Base-by-base conservation (phyloP, 2,113 vertebrate species). In the Apistogramma diplotaenia region DNA sequence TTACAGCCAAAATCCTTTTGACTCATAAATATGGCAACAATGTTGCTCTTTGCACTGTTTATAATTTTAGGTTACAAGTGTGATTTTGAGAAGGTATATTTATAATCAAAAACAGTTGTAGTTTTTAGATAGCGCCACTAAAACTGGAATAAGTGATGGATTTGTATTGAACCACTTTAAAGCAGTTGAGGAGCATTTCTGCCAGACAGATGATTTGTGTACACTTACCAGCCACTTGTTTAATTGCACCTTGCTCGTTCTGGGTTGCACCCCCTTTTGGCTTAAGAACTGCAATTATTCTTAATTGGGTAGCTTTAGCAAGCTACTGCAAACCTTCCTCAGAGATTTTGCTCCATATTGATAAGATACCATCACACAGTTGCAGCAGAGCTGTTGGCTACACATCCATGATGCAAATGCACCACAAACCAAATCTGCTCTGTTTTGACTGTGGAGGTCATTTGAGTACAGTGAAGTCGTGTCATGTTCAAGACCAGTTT, bases 401-500 rank as follows among this genome's bases (percentile, higher is more conserved):
- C 2, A 15, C 12, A 43, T 43, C 40, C 2, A 5, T 13, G 4
- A 5, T 67, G 40, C 25, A 35, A 35, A 35, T 31, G 5, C 31
- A 31, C 31, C 31, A 31, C 31, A 31, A 6, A 31, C 31, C 31
- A 31, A 31, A 31, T 31, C 5, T 31, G 21, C 25, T 67, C 23
- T 67, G 21, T 31, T 31, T 15, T 67, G 37, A 43, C 61, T 65
- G 61, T 10, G 15, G 21, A 8, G 15, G 23, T 9, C 16, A 65
- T 65, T 65, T 65, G 60, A 65, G 35, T 43, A 62, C 60, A 65
- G 35, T 65, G 35, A 65, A 65, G 13, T 65, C 25, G 25, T 21
- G 40, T 43, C 37, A 65, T 0, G 8, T 46, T 65, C 15, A 25
- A 10, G 13, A 65, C 5, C 61, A 65, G 5, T 65, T 27, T 25